Base-by-base conservation (phyloP, 2,888 invertebrate genomes). In the Pollenia labialis region DNA sequence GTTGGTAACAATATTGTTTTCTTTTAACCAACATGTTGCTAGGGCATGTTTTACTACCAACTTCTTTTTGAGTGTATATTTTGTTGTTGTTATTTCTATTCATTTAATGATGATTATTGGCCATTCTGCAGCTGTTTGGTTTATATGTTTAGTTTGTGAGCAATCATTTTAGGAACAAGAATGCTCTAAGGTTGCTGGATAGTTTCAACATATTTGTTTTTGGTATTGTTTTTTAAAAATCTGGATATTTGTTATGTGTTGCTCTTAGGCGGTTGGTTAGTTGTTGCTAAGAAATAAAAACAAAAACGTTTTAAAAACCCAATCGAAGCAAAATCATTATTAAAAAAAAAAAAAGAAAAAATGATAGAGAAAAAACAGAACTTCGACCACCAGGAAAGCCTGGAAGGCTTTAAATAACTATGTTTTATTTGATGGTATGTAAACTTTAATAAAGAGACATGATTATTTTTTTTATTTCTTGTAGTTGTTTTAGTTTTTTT, bases 401-500 rank as follows among this genome's bases (percentile, higher is more conserved):
- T 87, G 66, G 66, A 68, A 68, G 87, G 83, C 76, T 81, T 84
- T 32, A 81, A 87, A 83, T 81, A 84, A 87, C 87, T 84, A 69
- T 81, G 72, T 77, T 87, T 76, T 81, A 71, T 83, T 83, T 83
- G 83, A 83, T 86, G 50, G 80, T 80, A 86, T 83, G 86, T 76
- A 84, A 84, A 87, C 83, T 75, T 74, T 87, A 77, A 87, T 87
- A 87, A 84, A 84, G 87, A 87, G 87, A 87, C 87, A 84, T 84
- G 87, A 87, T 84, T 87, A 86, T 83, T 83, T 83, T 50, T 46
- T 69, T 32, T 32, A 46, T 84, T 50, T 62, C 44, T 16, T 42
- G 40, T 7, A 60, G 23, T 18, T 60, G 18, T 66, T 71, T 14
- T n/a, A 54, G 14, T 54, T 60, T 16, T 12, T 16, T 12, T 46